Conservation (phyloP, 2,113 vertebrate species). For the Scolopax mira region DNA sequence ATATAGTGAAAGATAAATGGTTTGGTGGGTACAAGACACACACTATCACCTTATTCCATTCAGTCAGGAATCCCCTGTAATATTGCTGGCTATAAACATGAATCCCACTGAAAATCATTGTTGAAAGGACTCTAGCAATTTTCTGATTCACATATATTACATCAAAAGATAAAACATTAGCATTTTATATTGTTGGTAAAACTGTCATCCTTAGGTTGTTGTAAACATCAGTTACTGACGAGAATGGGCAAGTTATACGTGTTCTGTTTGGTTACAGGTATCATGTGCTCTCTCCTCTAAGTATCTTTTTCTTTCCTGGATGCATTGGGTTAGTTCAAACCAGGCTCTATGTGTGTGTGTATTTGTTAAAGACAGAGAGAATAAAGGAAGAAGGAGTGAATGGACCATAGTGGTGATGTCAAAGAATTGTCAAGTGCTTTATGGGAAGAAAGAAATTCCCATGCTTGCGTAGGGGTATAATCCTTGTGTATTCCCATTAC, state of each 20-base stretch:
- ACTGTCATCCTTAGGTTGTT: neutral
- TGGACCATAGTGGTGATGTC: neutral
- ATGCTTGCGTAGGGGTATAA: neutral
- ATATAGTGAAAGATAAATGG: neutral
- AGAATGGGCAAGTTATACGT: neutral
- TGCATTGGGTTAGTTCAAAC: neutral
- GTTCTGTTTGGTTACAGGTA: neutral
- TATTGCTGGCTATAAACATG: neutral
- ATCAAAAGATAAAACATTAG: neutral
- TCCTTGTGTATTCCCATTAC: neutral
- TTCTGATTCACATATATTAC: neutral
- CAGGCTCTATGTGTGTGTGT: fast-evolving
- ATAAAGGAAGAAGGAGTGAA: neutral
- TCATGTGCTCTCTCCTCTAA: neutral
- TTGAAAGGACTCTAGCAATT: neutral
- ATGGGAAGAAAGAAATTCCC: neutral
- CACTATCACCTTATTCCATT: neutral
- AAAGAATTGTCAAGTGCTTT: neutral
- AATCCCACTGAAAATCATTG: neutral
- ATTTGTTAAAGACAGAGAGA: neutral
- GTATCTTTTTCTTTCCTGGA: neutral
- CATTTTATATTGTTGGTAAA: neutral
- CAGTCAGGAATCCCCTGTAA: neutral
- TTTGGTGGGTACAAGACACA: neutral
- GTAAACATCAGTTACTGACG: neutral